These are phyloP conservation scores for Cynaeus angustus DNA, from an alignment of 2,888 invertebrate species.

Conservation along the genomic window DNA sequence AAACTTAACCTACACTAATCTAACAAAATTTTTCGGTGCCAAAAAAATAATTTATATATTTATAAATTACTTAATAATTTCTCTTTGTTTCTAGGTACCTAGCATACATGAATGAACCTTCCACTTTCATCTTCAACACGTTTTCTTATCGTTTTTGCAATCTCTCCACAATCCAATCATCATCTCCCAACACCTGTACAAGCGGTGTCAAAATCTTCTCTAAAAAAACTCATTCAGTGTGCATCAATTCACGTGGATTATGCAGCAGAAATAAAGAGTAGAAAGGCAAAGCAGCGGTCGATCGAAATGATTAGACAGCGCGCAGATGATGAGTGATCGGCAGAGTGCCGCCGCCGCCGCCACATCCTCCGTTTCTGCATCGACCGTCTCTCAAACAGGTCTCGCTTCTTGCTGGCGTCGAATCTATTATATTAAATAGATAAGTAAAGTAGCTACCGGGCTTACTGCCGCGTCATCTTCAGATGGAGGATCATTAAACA, in stretches of 20 bases:
- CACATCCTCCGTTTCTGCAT: slow-evolving; percentile 38
- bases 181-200: slow-evolving; percentile 6
- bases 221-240: slow-evolving; percentile 7
- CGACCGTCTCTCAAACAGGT: slow-evolving; percentile 20
- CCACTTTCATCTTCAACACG: neutral
- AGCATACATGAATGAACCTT: slow-evolving; percentile 1
- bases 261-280: slow-evolving; percentile 44
- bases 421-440: slow-evolving; percentile 70
- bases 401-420: slow-evolving; percentile 63
- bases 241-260: slow-evolving; percentile 42
- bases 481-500: slow-evolving; percentile 69
- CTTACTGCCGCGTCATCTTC: slow-evolving; percentile 68
- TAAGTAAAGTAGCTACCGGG: slow-evolving; percentile 71
- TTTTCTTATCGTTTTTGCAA: neutral
- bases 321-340: slow-evolving; percentile 40
- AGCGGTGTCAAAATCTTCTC: slow-evolving; percentile 10
- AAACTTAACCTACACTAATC: too few species aligned
- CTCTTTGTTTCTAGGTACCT: too few species aligned
- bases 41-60: too few species aligned
- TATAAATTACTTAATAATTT: too few species aligned
- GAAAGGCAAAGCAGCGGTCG: slow-evolving; percentile 31
- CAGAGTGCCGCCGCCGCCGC: slow-evolving; percentile 37
- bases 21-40: too few species aligned
- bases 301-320: slow-evolving; percentile 46
- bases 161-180: neutral